phyloP scores from a whole-genome alignment of 2,113 vertebrate species.

The Plestiodon gilberti region DNA sequence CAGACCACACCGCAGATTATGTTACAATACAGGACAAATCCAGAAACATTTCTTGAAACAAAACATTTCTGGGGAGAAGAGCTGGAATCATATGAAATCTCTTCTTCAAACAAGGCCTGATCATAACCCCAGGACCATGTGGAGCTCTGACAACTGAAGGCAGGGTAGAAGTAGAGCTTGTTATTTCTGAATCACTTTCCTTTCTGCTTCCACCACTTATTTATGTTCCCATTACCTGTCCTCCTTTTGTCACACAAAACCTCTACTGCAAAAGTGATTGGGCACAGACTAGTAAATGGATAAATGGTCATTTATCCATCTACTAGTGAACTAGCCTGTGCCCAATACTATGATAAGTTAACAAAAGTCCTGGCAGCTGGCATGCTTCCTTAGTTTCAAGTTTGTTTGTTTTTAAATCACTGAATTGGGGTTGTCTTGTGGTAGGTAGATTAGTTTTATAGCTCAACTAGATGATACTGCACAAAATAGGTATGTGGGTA shows the following conservation, averaged over 20 bases:
- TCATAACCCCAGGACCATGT: too few species aligned
- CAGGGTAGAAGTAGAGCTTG: background rate
- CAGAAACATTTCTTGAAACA: background rate
- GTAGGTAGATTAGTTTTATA: background rate
- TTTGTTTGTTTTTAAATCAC: background rate
- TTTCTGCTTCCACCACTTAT: background rate
- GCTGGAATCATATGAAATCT: background rate
- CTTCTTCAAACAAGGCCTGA: too few species aligned
- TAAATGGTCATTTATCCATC: background rate
- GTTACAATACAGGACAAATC: background rate
- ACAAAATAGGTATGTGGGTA: too few species aligned
- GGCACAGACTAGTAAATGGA: too few species aligned
- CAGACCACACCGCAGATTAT: background rate
- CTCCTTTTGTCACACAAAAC: background rate
- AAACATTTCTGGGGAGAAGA: background rate
- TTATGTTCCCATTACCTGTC: background rate
- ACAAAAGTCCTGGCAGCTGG: background rate
- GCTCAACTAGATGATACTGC: too few species aligned
- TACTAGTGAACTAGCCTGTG: background rate
- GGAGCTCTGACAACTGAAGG: background rate
- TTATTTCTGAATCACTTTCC: background rate
- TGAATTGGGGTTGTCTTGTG: background rate
- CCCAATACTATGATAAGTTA: background rate
- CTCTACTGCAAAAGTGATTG: background rate
- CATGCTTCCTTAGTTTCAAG: background rate